These are phyloP conservation scores for Trachymyrmex septentrionalis DNA, from an alignment of 1,140 invertebrate species.

Conservation along the genomic window DNA sequence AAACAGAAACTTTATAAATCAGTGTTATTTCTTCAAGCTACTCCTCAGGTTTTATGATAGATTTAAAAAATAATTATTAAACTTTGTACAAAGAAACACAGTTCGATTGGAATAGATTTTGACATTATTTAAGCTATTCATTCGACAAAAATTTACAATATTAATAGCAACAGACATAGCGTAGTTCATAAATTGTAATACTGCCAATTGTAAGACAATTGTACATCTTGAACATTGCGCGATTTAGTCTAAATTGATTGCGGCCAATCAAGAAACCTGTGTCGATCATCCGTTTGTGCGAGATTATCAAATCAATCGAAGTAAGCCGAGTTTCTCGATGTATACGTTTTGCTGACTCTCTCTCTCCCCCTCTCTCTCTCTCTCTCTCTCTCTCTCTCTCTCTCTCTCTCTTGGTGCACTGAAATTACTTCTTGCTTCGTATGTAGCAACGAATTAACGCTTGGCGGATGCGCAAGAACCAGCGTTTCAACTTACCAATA, in stretches of 20 bases:
- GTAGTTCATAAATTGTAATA: constrained; percentile 28
- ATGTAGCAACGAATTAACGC: neutral
- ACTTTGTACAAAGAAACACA: neutral
- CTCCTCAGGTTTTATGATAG: neutral
- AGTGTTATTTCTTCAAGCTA: neutral
- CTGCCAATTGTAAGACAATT: constrained; percentile 27
- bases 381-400: no score
- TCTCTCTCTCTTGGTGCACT: neutral
- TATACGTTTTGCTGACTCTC: neutral
- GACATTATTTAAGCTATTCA: neutral
- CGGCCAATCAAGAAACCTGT: constrained; percentile 34
- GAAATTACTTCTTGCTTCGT: neutral
- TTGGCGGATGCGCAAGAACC: neutral
- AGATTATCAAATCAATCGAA: constrained; percentile 43
- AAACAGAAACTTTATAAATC: no score
- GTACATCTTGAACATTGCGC: constrained; percentile 1
- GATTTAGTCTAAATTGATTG: constrained; percentile 45
- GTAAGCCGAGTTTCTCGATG: neutral
- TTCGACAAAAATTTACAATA: neutral
- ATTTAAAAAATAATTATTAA: neutral
- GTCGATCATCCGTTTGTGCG: constrained; percentile 6
- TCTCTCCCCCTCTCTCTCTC: no score
- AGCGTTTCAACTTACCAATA: neutral
- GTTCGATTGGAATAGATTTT: neutral
- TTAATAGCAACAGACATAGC: neutral